phyloP scores from a whole-genome alignment of 2,797 vertebrate species.

The Knipowitschia caucasica region DNA sequence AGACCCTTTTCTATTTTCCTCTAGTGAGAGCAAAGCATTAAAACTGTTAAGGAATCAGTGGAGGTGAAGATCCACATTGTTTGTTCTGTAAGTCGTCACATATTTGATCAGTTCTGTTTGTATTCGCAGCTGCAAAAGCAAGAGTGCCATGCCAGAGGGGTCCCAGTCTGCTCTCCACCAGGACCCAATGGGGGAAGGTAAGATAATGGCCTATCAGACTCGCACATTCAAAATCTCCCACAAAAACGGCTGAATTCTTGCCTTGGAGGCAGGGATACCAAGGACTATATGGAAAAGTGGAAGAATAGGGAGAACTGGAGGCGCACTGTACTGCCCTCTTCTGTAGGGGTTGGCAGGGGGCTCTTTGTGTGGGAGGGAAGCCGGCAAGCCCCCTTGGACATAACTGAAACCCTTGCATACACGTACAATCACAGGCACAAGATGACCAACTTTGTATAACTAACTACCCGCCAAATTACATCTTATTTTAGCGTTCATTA shows the following conservation, averaged over 20 bases:
- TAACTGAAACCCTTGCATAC: slow-evolving; percentile 56
- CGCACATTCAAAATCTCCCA: slow-evolving; percentile 8
- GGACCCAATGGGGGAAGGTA: slow-evolving; percentile 82
- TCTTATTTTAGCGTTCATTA: slow-evolving; percentile 68
- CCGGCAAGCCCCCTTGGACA: slow-evolving; percentile 43
- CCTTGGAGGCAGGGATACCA: slow-evolving; percentile 30
- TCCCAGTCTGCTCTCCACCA: slow-evolving; percentile 67
- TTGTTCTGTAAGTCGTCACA: slow-evolving; percentile 12
- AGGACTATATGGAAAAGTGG: slow-evolving; percentile 45
- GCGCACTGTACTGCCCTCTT: slow-evolving; percentile 55
- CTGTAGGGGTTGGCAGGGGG: slow-evolving; percentile 59
- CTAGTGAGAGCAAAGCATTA: slow-evolving; percentile 13
- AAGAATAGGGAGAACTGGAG: slow-evolving; percentile 58
- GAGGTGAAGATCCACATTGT: slow-evolving; percentile 14
- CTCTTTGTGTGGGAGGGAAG: slow-evolving; percentile 64
- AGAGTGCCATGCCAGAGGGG: slow-evolving; percentile 80
- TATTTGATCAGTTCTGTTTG: slow-evolving; percentile 44
- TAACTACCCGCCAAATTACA: slow-evolving; percentile 49
- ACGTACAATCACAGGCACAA: slow-evolving; percentile 55
- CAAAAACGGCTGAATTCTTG: slow-evolving; percentile 16
- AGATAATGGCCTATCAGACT: slow-evolving; percentile 29
- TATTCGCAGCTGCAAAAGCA: slow-evolving; percentile 64
- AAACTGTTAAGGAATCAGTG: slow-evolving; percentile 19
- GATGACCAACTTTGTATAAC: slow-evolving; percentile 46
- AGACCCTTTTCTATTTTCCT: slow-evolving; percentile 18